These are phyloP conservation scores for Eulemur albifrons DNA, from an alignment of 2,797 vertebrate genomes.

Conservation along the genomic window DNA sequence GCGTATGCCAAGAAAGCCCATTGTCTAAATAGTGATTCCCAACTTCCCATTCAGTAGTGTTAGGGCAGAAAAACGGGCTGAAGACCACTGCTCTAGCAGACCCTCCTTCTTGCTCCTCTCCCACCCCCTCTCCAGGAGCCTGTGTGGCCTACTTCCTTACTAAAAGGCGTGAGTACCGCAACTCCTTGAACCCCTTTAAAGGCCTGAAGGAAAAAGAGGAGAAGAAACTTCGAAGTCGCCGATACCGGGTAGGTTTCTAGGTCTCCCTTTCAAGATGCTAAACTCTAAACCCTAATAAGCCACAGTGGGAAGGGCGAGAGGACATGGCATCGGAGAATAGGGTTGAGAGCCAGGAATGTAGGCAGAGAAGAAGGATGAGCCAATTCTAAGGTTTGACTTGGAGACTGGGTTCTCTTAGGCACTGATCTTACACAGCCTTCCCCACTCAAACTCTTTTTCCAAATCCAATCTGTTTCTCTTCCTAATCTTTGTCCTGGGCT, in stretches of 20 bases:
- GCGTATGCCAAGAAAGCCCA: neutral
- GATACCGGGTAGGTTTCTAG: slow-evolving; percentile 81
- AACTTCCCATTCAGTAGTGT: neutral
- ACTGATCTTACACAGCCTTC: neutral
- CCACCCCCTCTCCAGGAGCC: slow-evolving; percentile 74
- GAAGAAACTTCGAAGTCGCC: slow-evolving; percentile 84
- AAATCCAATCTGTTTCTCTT: neutral
- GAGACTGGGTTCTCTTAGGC: neutral
- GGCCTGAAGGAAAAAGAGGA: slow-evolving; percentile 85
- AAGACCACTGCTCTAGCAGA: neutral
- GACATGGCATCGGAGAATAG: neutral
- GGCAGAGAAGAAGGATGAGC: neutral
- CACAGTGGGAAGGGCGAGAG: neutral
- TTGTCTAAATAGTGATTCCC: neutral
- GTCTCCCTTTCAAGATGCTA: slow-evolving; percentile 12
- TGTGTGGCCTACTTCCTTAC: slow-evolving; percentile 86
- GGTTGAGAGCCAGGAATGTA: neutral
- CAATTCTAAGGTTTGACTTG: neutral
- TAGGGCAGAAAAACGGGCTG: neutral
- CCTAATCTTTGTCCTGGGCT: slow-evolving; percentile 27
- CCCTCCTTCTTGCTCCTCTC: neutral
- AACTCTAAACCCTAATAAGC: neutral
- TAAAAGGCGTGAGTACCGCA: slow-evolving; percentile 85
- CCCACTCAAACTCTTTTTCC: neutral
- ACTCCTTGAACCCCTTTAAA: slow-evolving; percentile 85